These are phyloP conservation scores for Andrena bicolor DNA, from an alignment of 2,888 invertebrate species.

Conservation along the genomic window DNA sequence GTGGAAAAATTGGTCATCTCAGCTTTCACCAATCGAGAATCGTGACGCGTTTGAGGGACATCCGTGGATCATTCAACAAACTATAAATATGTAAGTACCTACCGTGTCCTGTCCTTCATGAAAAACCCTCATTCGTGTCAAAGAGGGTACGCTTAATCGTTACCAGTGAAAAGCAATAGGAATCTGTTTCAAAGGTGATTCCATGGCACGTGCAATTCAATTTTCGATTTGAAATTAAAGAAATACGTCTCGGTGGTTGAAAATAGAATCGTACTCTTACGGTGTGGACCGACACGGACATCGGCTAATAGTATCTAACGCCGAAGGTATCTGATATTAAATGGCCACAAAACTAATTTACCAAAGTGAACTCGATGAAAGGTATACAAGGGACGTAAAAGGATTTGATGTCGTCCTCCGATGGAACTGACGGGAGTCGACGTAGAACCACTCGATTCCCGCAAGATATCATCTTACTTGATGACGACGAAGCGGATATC, in stretches of 20 bases:
- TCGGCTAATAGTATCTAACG: neutral
- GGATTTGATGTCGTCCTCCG: slow-evolving; percentile 23
- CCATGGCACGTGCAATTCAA: neutral
- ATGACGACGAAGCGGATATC: slow-evolving; percentile 8
- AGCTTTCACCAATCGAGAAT: slow-evolving; percentile 17
- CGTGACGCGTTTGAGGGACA: neutral
- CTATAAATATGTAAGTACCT: neutral
- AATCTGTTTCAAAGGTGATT: neutral
- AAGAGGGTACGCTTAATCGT: too few species aligned
- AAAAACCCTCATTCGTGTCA: too few species aligned
- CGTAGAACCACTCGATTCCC: slow-evolving; percentile 8
- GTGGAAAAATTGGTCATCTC: neutral
- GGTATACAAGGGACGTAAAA: slow-evolving; percentile 8
- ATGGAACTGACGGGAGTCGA: slow-evolving; percentile 20
- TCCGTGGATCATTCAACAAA: slow-evolving; percentile 1
- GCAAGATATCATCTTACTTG: slow-evolving; percentile 25
- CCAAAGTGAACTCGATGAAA: slow-evolving; percentile 41
- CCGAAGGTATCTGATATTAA: slow-evolving; percentile 37
- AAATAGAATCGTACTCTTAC: neutral
- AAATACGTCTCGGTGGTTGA: too few species aligned
- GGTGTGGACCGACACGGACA: neutral
- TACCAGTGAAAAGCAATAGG: neutral
- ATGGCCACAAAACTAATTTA: slow-evolving; percentile 42
- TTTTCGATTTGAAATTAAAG: neutral
- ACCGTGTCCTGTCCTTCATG: neutral